These are phyloP conservation scores for Panopea generosa DNA, from an alignment of 2,888 invertebrate species.

Conservation along the genomic window DNA sequence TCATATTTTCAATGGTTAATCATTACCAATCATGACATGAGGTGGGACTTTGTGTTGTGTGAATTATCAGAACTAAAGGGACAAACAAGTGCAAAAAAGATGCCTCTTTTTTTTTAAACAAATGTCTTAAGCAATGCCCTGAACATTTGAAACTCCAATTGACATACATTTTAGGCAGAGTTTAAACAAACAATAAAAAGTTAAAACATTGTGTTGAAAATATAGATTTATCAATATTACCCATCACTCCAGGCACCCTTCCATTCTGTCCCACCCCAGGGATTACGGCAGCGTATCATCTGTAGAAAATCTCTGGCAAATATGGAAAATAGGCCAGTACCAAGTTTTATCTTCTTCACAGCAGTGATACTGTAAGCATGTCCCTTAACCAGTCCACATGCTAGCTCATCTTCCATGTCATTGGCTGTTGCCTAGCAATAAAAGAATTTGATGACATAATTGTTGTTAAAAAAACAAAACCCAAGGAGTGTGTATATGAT, in stretches of 20 bases:
- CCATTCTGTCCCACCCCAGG: conserved; percentile 88
- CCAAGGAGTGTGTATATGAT: no score
- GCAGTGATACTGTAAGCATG: conserved; percentile 89
- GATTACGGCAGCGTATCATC: conserved; percentile 87
- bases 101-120: no score
- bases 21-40: no score
- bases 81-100: no score
- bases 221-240: no score
- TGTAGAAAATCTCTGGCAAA: conserved; percentile 86
- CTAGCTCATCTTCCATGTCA: conserved; percentile 87
- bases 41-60: no score
- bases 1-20: no score
- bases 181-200: background rate
- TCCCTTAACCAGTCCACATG: conserved; percentile 87
- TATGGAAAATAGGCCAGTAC: conserved; percentile 80
- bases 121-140: background rate
- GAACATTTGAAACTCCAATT: no score
- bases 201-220: no score
- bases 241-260: conserved; percentile 88
- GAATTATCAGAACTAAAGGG: no score
- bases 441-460: background rate
- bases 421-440: conserved; percentile 65
- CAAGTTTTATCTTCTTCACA: conserved; percentile 85
- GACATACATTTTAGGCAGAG: background rate
- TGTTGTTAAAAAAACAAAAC: no score